Percentiles rank a stretch among this genome's conserved stretches.
Evolutionary conservation across 2,888 invertebrate species (phyloP).

Genomic region (Drosophila meridiana): DNA sequence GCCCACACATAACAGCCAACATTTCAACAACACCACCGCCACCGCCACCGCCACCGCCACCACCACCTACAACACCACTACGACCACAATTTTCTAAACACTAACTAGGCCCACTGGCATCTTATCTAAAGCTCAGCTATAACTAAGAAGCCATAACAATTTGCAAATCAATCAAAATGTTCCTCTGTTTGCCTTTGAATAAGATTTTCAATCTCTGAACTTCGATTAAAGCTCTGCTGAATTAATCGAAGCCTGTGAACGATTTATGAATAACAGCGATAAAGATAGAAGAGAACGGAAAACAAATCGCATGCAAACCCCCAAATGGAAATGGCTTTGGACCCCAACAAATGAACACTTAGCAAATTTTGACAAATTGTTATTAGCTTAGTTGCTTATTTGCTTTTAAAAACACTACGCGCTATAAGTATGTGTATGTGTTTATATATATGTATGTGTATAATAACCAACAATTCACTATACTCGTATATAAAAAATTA

Average conservation of each 20-base stretch:
- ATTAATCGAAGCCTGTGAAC: conserved; percentile 39
- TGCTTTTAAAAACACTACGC: conserved; percentile 72
- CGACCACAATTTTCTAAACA: conserved; percentile 52
- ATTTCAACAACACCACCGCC: conserved; percentile 14
- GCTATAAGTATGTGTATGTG: conserved; percentile 65
- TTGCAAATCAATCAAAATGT: conserved; percentile 62
- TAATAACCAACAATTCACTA: conserved; percentile 80
- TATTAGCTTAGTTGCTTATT: conserved; percentile 41
- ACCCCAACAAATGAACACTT: conserved; percentile 25
- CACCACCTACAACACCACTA: conserved; percentile 21
- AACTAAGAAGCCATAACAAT: conserved; percentile 76
- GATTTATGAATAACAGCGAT: conserved; percentile 8
- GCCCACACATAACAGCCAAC: conserved; percentile 25
- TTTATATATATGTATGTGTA: conserved; percentile 41
- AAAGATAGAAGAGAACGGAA: background rate
- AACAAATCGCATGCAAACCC: conserved; percentile 5
- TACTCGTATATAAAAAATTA: conserved; percentile 76
- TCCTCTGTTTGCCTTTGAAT: conserved; percentile 18
- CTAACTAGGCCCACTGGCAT: conserved; percentile 57
- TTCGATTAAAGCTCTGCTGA: conserved; percentile 81
- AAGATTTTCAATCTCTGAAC: conserved; percentile 45
- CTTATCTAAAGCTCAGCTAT: conserved; percentile 70
- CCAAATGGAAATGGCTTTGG: conserved; percentile 16
- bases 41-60: conserved; percentile 6
- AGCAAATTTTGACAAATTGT: conserved; percentile 49